Evolutionary conservation across 2,113 vertebrate species (phyloP), one percentile per base, ranked within the genome.

Genomic region (Phycodurus eques): DNA sequence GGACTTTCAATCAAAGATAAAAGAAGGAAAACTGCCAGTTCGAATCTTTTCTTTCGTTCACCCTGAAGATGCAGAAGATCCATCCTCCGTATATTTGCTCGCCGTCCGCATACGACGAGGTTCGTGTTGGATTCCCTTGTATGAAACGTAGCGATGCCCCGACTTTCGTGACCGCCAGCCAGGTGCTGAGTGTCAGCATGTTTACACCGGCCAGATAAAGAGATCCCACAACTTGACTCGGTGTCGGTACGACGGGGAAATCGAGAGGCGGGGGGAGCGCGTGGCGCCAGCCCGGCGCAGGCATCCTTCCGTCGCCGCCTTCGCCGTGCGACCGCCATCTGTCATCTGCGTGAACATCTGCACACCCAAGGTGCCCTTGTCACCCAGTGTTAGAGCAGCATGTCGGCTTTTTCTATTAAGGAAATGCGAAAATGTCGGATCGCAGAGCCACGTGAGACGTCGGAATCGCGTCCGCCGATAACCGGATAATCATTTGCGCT

Each of bases 311-410:
- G 79, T 85, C 57, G 89, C 90, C 92, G 92, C 90, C 89, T 84
- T 83, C 87, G 89, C 91, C 81, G 68, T 72, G 89, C 90, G 84
- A 88, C 72, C 83, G 67, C 93, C 93, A 93, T 94, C 93, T 93
- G 93, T 94, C 93, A 93, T 92, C 86, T 81, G 88, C 80, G 72
- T 70, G 89, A 93, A 94, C 93, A 94, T 94, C 93, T 94, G 93
- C 93, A 93, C 87, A 89, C 84, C 93, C 93, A 94, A 94, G 93
- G 93, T 94, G 93, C 92, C 93, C 93, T 93, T 94, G 93, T 93
- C 92, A 87, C 87, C 91, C 92, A 85, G 81, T 84, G 93, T 92
- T 91, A 90, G 86, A 82, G 83, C 88, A 83, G 86, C 81, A 80
- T 86, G 86, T 88, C 91, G 92, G 89, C 85, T 85, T 86, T 91